These are phyloP conservation scores for Villa cingulata DNA, from an alignment of 2,888 invertebrate species.

Conservation along the genomic window DNA sequence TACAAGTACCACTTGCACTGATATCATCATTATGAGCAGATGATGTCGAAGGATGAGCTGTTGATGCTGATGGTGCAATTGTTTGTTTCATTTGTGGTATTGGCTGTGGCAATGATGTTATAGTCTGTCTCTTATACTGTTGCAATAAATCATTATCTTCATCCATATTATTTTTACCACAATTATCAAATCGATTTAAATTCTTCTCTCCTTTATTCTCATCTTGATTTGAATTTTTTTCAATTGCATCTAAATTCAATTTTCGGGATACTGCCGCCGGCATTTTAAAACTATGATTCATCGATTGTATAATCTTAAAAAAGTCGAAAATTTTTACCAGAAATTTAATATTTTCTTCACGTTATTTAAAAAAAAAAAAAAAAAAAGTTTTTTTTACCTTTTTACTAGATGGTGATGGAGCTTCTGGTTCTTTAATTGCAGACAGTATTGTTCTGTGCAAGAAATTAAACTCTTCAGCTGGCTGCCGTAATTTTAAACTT, in stretches of 20 bases:
- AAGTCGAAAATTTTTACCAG: not conserved
- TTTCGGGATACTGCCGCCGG: conserved; percentile 27
- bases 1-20: conserved; percentile 7
- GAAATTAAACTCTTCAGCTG: conserved; percentile 42
- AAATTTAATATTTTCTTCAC: not conserved
- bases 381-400: conserved; percentile 31
- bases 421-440: conserved; percentile 26
- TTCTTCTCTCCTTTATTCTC: not conserved
- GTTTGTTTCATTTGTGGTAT: conserved; percentile 22
- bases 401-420: conserved; percentile 48
- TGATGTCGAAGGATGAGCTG: not conserved
- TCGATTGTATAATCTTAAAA: conserved; percentile 25
- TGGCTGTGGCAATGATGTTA: conserved; percentile 22
- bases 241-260: conserved; percentile 11
- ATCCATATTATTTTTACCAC: conserved; percentile 16
- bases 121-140: conserved; percentile 29
- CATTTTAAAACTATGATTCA: conserved; percentile 34
- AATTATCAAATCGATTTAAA: no score
- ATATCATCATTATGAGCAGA: not conserved
- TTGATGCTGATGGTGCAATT: not conserved
- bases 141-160: conserved; percentile 22
- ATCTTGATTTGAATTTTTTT: not conserved
- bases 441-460: conserved; percentile 28
- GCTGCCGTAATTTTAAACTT: conserved; percentile 47
- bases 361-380: not conserved